Base-by-base conservation (phyloP, 2,888 invertebrate genomes). In the Melitaea athalia region DNA sequence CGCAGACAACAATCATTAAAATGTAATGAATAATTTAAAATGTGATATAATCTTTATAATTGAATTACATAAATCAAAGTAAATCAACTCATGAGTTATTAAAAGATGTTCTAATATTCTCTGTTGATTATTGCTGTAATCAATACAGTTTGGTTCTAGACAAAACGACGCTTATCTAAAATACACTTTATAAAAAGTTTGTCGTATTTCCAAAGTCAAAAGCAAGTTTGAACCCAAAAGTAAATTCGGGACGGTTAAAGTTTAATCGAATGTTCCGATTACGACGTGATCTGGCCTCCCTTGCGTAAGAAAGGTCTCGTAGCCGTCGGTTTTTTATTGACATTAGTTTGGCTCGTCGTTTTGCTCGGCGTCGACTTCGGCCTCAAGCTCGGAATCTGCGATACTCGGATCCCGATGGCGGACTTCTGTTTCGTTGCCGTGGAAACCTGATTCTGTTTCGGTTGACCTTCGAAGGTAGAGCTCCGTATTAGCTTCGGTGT, bases 391-490 rank as follows among this genome's bases (percentile, higher is more conserved):
- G 92, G 92, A 74, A 92, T 92, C 73, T 92, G 92, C 11, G 92
- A 91, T 59, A 89, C 85, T 69, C 88, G 78, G 43, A 92, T 91
- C 2, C 90, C 92, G 50, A 92, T 92, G 0, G 92, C 87, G 4
- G 93, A 85, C 72, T 93, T 93, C 64, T 93, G 93, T 67, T 93
- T 93, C 0, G 87, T 84, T n/a, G 90, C 83, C 5, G 88, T 78
- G 0, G 88, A 79, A 7, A 85, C 84, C 50, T 84, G 85, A 5
- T 78, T 81, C 72, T 89, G 57, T 15, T 57, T 89, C 63, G 93
- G 92, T 67, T 87, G 91, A 10, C 94, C 95, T 74, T 95, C 95
- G 80, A 95, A 95, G 0, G 95, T 95, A 5, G 95, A 95, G 75
- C 95, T 95, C 49, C 95, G 85, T 33, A 94, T 93, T 43, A 95